Evolutionary conservation across 2,888 invertebrate genomes (phyloP).

Genomic region (Scaptomyza flava): DNA sequence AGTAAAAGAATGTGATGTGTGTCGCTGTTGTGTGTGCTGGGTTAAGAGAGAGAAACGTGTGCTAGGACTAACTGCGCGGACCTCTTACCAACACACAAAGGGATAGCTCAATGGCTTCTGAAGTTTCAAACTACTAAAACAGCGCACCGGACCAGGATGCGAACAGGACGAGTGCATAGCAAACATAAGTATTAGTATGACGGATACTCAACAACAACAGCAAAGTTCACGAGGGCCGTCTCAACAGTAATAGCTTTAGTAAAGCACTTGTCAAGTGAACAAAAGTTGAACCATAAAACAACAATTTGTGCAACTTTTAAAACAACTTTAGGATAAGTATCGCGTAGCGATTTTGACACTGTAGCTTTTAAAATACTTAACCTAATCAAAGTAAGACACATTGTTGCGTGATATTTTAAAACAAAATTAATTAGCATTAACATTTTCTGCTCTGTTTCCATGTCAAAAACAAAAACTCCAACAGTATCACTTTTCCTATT

Average conservation of each 20-base stretch:
- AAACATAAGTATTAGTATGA: slow-evolving; percentile 34
- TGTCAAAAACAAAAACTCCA: neutral
- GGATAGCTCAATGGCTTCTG: slow-evolving; percentile 63
- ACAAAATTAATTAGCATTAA: neutral
- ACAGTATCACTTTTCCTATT: neutral
- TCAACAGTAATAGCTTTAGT: slow-evolving; percentile 16
- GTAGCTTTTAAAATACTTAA: neutral
- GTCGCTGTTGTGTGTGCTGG: slow-evolving; percentile 22
- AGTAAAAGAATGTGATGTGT: slow-evolving; percentile 29
- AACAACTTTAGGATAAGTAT: neutral
- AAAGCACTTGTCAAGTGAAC: slow-evolving; percentile 16
- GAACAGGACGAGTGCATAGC: slow-evolving; percentile 41
- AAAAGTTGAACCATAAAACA: neutral
- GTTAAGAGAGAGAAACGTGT: slow-evolving; percentile 17
- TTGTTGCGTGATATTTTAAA: no score
- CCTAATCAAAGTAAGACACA: neutral
- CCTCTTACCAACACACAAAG: slow-evolving; percentile 59
- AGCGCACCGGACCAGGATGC: slow-evolving; percentile 34
- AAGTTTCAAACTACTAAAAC: slow-evolving; percentile 55
- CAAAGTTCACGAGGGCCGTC: slow-evolving; percentile 43
- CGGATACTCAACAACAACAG: slow-evolving; percentile 14
- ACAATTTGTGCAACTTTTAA: slow-evolving; percentile 1
- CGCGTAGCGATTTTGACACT: neutral
- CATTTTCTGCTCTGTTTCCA: no score
- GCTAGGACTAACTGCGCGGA: slow-evolving; percentile 16